Base-by-base conservation (phyloP, 2,113 vertebrate species). In the Nettapus auritus region DNA sequence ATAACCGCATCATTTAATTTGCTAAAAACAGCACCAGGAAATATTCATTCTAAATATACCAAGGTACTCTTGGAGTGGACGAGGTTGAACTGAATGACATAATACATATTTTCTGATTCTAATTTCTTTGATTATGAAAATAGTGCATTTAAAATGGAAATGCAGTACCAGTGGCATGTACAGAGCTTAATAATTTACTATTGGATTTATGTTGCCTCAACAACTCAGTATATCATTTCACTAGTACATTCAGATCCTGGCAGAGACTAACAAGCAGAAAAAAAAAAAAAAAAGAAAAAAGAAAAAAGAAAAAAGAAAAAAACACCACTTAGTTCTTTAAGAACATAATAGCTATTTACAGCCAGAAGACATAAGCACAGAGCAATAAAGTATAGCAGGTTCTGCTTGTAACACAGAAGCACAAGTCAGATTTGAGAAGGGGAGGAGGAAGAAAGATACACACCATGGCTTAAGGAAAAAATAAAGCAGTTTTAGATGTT, bases 111-210 rank as follows among this genome's bases (percentile, higher is more conserved):
- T 92, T 94, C 71, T 40, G 82, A 80, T 85, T 94, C 69, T 89
- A 86, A 91, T 94, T 93, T 87, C 48, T 69, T 23, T 26, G 3
- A 87, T 38, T 76, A 66, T 7, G 44, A 79, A 93, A 89, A 94
- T 76, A 79, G 2, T 48, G 36, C 53, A 77, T 88, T 94, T 88
- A 57, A 91, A 91, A 91, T 76, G n/a, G 22, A 95, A 94, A 95
- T 80, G 16, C 56, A 66, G 82, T 93, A 93, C 81, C 62, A 92
- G 57, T 46, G 25, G 19, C 29, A 85, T 2, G n/a, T 40, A 57
- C 36, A 89, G 68, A 91, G 8, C 21, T 91, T 63, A 82, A 38
- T 89, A 75, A 87, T 77, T 93, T 88, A 80, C 42, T 34, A 44
- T 74, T 6, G 0, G 18, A 48, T 91, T 82, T 77, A 62, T 55